phyloP scores from a whole-genome alignment of 1,140 invertebrate species.

The Panagrolaimus sp. region DNA sequence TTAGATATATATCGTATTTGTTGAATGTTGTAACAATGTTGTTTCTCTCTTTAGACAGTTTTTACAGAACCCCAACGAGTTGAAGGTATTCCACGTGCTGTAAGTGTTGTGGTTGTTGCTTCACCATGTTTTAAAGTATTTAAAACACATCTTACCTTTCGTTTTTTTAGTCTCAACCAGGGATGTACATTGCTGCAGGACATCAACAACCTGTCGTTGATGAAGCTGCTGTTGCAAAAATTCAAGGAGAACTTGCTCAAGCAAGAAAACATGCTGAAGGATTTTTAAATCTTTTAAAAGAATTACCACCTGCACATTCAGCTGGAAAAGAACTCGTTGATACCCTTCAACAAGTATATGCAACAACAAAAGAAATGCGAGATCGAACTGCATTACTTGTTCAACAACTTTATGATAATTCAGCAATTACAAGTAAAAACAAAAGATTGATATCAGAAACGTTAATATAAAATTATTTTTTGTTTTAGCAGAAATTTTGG shows the following conservation, averaged over 20 bases:
- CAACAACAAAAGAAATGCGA: conserved; percentile 12
- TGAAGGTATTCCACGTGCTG: background rate
- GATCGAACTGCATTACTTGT: conserved; percentile 7
- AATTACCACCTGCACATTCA: background rate
- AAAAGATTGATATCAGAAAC: conserved; percentile 70
- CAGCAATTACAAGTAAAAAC: background rate
- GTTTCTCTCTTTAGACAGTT: conserved; percentile 1
- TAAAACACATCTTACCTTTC: conserved; percentile 78
- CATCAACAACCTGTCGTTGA: conserved; percentile 6
- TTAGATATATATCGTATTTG: conserved; percentile 12
- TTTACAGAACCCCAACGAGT: conserved; percentile 71
- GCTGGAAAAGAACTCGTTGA: background rate
- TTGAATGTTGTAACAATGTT: conserved; percentile 69
- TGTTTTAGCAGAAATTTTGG: background rate
- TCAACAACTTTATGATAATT: conserved; percentile 53
- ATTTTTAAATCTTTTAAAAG: background rate
- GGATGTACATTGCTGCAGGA: background rate
- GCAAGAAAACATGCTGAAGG: conserved; percentile 1
- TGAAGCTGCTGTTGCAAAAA: background rate
- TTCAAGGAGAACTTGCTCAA: background rate
- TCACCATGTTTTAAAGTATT: conserved; percentile 68
- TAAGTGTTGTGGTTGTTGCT: conserved; percentile 53
- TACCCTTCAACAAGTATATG: background rate
- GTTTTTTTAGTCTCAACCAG: conserved; percentile 61
- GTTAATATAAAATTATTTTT: background rate